These are phyloP conservation scores for Phalera bucephala DNA, from an alignment of 2,888 invertebrate genomes.

Conservation along the genomic window DNA sequence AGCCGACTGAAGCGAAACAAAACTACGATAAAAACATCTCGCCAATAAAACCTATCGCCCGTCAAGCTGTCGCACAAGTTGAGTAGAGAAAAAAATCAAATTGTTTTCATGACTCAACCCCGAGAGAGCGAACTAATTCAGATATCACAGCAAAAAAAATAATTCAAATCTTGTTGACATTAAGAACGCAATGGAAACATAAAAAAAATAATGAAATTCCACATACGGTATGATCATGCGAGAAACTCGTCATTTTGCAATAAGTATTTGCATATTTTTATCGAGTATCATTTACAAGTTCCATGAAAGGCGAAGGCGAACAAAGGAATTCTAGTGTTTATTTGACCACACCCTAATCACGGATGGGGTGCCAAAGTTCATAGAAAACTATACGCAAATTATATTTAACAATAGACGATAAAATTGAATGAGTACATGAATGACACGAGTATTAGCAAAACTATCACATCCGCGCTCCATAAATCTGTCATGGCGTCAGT, in stretches of 20 bases:
- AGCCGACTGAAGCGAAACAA: conserved; percentile 48
- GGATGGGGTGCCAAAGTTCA: conserved; percentile 9
- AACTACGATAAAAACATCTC: conserved; percentile 46
- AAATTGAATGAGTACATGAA: conserved; percentile 19
- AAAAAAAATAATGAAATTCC: conserved; percentile 3
- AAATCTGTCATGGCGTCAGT: conserved; percentile 32
- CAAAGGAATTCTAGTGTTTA: conserved; percentile 2
- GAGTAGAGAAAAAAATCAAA: conserved; percentile 33
- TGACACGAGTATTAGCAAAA: conserved; percentile 37
- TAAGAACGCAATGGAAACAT: conserved; percentile 18
- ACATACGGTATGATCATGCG: background rate
- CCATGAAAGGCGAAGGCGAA: conserved; percentile 1
- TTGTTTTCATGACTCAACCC: conserved; percentile 43
- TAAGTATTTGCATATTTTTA: background rate
- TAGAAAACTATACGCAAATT: conserved; percentile 19
- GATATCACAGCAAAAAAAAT: conserved; percentile 33
- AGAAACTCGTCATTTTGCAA: background rate
- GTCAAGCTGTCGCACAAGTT: conserved; percentile 12
- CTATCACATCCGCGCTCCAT: conserved; percentile 44
- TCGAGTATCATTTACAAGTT: background rate
- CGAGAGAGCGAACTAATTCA: conserved; percentile 30
- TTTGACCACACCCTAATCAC: conserved; percentile 13
- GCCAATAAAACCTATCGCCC: conserved; percentile 31
- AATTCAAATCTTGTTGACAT: conserved; percentile 14
- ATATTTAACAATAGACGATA: conserved; percentile 30